Conservation (phyloP, 2,113 vertebrate genomes). For the Tragulus kanchil region DNA sequence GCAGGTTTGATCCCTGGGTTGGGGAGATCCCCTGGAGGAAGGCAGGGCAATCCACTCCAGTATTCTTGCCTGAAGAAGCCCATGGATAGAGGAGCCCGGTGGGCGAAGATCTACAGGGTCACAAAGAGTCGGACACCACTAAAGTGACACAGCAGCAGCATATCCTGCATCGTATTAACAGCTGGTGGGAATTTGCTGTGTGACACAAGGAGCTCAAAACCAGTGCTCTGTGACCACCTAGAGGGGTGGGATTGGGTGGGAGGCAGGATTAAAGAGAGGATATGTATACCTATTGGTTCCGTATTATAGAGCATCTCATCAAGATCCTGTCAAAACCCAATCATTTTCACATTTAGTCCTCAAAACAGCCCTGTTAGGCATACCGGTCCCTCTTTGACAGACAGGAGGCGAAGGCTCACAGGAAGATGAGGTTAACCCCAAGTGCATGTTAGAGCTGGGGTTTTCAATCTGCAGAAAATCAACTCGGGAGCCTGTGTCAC, state of each 20-base stretch:
- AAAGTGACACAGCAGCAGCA: too few species aligned
- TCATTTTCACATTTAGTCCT: neutral
- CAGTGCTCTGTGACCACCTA: neutral
- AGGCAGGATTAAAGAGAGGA: neutral
- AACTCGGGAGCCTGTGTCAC: rapidly evolving
- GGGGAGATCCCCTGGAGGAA: too few species aligned
- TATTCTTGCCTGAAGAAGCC: too few species aligned
- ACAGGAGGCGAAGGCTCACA: neutral
- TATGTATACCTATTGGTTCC: neutral
- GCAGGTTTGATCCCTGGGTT: too few species aligned
- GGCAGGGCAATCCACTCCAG: too few species aligned
- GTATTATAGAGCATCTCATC: neutral
- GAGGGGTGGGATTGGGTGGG: neutral
- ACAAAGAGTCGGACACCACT: too few species aligned
- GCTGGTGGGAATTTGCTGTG: neutral
- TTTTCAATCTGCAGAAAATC: neutral
- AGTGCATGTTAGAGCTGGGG: neutral
- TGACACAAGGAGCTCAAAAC: neutral
- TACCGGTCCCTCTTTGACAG: neutral
- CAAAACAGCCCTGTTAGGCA: neutral
- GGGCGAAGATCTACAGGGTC: too few species aligned
- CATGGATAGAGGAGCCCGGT: too few species aligned
- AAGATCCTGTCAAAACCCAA: too few species aligned
- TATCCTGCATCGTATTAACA: too few species aligned
- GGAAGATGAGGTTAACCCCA: rapidly evolving